phyloP scores from a whole-genome alignment of 2,113 vertebrate species.

The Zeus faber region DNA sequence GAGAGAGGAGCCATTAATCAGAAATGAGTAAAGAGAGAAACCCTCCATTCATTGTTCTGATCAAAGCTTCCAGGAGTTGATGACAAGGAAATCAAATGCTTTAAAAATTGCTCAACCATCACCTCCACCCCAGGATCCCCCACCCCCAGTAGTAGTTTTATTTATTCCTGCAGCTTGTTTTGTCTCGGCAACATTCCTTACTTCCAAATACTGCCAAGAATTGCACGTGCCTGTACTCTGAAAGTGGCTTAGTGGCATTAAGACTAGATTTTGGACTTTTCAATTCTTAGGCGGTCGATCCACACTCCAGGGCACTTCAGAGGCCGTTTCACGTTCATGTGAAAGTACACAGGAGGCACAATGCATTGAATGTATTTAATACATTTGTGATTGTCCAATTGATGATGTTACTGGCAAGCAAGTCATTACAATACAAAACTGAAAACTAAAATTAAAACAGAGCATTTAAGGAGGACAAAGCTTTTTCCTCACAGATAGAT shows the following conservation, averaged over 20 bases:
- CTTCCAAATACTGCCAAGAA: conserved; percentile 63
- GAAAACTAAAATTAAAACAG: too few species aligned
- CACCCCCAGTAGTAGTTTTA: conserved; percentile 5
- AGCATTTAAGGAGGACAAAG: too few species aligned
- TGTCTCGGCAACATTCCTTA: conserved; percentile 61
- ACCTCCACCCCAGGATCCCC: background rate
- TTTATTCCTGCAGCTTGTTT: too few species aligned
- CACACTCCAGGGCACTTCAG: too few species aligned
- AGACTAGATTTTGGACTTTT: conserved; percentile 21
- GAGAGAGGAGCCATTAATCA: background rate
- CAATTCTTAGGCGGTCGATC: conserved; percentile 27
- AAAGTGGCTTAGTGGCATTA: conserved; percentile 59
- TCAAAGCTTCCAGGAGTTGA: conserved; percentile 10
- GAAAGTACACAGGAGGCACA: too few species aligned
- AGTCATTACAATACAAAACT: too few species aligned
- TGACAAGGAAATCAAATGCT: conserved; percentile 4
- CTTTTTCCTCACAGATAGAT: too few species aligned
- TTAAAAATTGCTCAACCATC: conserved; percentile 9
- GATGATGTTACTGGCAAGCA: too few species aligned
- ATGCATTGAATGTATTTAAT: too few species aligned
- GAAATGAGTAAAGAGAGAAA: conserved; percentile 4
- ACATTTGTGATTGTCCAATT: too few species aligned
- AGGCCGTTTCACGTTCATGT: too few species aligned
- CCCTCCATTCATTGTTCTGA: conserved; percentile 20
- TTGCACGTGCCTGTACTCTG: conserved; percentile 63